phyloP scores from a whole-genome alignment of 2,888 invertebrate genomes.

The Ormyrus rosae region DNA sequence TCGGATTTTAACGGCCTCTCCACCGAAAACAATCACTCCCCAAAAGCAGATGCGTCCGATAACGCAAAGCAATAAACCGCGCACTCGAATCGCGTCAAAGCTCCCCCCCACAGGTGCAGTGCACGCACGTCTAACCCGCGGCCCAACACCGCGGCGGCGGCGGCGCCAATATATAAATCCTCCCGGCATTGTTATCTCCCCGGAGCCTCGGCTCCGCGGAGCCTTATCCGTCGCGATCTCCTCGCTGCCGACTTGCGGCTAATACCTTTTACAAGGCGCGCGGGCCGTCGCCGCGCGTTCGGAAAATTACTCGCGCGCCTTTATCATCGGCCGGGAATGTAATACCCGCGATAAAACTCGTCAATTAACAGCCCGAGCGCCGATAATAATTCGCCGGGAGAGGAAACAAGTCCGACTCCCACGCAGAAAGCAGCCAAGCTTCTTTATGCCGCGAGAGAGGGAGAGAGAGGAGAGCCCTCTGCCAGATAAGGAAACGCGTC shows the following conservation, averaged over 20 bases:
- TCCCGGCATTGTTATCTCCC: constrained; percentile 38
- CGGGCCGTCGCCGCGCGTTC: background rate
- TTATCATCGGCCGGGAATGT: background rate
- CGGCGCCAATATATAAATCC: constrained; percentile 40
- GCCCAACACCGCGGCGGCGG: background rate
- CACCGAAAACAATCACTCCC: too few species aligned
- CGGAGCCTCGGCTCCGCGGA: too few species aligned
- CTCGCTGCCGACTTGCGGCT: constrained; percentile 1
- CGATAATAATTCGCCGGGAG: background rate
- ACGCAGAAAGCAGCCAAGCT: too few species aligned
- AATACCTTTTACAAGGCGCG: too few species aligned
- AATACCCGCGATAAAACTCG: background rate
- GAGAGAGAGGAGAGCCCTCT: background rate
- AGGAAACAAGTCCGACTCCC: background rate
- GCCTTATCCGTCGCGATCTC: constrained; percentile 37
- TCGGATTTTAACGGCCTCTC: too few species aligned
- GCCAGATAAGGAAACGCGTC: constrained; percentile 28
- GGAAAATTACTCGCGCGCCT: constrained; percentile 7
- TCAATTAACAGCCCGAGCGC: background rate
- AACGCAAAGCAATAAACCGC: too few species aligned
- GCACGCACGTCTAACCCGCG: too few species aligned
- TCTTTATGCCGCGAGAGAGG: too few species aligned
- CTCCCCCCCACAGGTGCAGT: too few species aligned
- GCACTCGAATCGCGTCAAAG: too few species aligned
- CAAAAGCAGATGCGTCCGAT: too few species aligned